Base-by-base conservation (phyloP, 2,888 invertebrate species). In the Aplocera efformata region DNA sequence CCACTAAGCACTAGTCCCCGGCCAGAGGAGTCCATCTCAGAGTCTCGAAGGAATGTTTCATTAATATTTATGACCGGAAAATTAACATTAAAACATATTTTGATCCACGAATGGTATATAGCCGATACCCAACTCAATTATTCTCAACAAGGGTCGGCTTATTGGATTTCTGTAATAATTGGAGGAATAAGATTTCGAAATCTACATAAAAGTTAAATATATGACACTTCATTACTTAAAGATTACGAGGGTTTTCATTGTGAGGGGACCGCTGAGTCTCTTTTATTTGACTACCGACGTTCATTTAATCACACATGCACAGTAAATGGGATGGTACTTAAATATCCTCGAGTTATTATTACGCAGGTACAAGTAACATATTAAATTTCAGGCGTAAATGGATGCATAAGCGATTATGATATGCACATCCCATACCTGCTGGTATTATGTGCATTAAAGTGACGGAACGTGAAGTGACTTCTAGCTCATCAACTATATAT, bases 41-140 rank as follows among this genome's bases (percentile, higher is more conserved):
- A 26, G 9, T 33, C 42, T 58, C 65, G 65, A 63, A 67, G 59
- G 72, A 75, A 73, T 76, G 71, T 74, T 75, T 72, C 74, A 84
- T 84, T 74, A 81, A 82, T 82, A 83, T 83, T 82, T 80, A 82
- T 82, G 75, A 71, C 70, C 72, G 72, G 75, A 76, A 81, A 79
- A 80, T 80, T 80, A 81, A 77, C 76, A 77, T 81, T 79, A 79
- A 77, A 79, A 75, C 73, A 74, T 76, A 65, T 78, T 79, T 78
- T 76, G 75, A 73, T 70, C 71, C 66, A 60, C 63, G 60, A 52
- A 46, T 57, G 40, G 64, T 54, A 59, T 63, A 73, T 72, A 63
- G 69, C 61, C 67, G 69, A 78, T 72, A 73, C 66, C 27, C 42
- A 29, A 32, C 31, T 50, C 42, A 50, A 48, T 50, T 48, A 66